Conservation (phyloP, 2,113 vertebrate species). For the Gyps fulvus region DNA sequence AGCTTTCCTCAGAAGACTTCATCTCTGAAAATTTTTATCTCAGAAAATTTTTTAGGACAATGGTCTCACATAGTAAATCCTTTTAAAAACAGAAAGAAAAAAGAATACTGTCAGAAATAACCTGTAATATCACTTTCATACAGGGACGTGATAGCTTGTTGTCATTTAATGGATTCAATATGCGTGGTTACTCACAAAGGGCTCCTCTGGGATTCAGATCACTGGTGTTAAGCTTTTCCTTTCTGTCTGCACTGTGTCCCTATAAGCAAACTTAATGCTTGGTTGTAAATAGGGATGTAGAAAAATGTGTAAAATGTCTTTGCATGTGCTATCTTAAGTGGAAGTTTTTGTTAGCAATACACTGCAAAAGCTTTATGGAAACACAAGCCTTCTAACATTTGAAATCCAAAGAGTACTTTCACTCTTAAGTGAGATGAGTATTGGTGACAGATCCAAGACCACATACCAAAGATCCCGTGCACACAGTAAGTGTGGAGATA, state of each 20-base stretch:
- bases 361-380: neutral
- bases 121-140: neutral
- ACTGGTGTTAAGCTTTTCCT: neutral
- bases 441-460: neutral
- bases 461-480: neutral
- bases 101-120: neutral
- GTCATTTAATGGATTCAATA: neutral
- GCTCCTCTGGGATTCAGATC: neutral
- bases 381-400: neutral
- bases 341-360: neutral
- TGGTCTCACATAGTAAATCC: neutral
- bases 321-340: neutral
- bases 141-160: neutral
- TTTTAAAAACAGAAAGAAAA: neutral
- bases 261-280: neutral
- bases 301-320: neutral
- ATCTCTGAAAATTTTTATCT: neutral
- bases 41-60: neutral
- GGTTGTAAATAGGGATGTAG: neutral
- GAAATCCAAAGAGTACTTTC: neutral
- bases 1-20: neutral
- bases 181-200: neutral
- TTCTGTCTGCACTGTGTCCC: neutral
- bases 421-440: neutral
- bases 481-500: neutral